These are phyloP conservation scores for Meriones psammophilus DNA, from an alignment of 2,797 vertebrate genomes.

Conservation along the genomic window DNA sequence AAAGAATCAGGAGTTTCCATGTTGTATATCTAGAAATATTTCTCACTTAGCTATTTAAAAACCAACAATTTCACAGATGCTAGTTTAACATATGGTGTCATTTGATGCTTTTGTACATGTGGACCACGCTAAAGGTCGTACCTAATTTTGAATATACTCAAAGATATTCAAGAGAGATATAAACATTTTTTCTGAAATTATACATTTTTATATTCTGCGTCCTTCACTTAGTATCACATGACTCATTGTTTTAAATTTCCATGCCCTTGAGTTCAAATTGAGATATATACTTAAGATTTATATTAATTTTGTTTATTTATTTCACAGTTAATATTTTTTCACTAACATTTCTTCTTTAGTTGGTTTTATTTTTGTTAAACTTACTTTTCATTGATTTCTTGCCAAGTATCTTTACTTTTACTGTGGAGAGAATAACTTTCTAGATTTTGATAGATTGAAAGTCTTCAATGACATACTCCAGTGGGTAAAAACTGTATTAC, in stretches of 20 bases:
- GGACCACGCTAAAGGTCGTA: background rate
- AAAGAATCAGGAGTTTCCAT: slow-evolving; percentile 1
- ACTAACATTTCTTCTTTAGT: background rate
- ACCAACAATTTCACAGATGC: slow-evolving; percentile 6
- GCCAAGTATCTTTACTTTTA: slow-evolving; percentile 36
- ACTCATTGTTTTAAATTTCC: slow-evolving; percentile 14
- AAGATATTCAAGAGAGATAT: background rate
- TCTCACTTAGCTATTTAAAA: slow-evolving; percentile 17
- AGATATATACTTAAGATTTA: background rate
- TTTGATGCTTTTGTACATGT: background rate
- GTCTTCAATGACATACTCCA: background rate
- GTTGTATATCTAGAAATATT: background rate
- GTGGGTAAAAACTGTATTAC: background rate
- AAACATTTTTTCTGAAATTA: background rate
- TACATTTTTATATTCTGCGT: background rate
- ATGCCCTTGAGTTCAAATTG: background rate
- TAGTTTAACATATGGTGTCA: background rate
- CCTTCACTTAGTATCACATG: background rate
- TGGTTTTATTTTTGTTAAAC: background rate
- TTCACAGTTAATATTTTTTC: slow-evolving; percentile 26
- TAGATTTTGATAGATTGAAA: slow-evolving; percentile 44
- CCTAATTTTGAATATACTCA: background rate
- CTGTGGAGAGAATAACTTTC: background rate
- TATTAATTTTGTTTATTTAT: slow-evolving; percentile 29
- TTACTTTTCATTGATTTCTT: background rate